Conservation (phyloP, 2,113 vertebrate species). For the Agelaius tricolor region DNA sequence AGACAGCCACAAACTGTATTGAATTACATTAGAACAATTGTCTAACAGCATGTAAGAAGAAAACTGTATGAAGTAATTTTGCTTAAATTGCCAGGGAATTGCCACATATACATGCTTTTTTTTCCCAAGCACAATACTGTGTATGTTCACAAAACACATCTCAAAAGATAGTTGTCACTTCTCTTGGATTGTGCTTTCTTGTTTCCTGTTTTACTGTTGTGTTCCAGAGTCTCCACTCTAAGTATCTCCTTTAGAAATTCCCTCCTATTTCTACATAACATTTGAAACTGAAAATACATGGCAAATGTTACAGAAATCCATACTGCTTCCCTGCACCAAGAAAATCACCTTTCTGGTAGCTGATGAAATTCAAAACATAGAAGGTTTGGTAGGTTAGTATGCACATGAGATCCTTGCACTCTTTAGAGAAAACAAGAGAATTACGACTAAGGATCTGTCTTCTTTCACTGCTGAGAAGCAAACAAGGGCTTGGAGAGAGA, state of each 20-base stretch:
- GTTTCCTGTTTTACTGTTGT: neutral
- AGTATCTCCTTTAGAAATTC: neutral
- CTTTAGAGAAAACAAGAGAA: neutral
- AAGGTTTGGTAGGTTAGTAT: neutral
- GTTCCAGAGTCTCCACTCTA: neutral
- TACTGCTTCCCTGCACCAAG: neutral
- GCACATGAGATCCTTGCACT: neutral
- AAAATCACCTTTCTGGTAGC: neutral
- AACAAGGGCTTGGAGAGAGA: neutral
- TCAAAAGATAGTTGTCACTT: neutral
- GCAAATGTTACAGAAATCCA: neutral
- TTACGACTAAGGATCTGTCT: neutral
- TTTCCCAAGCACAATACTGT: neutral
- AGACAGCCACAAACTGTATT: constrained; percentile 72
- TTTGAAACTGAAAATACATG: neutral
- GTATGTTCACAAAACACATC: neutral
- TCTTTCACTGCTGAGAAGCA: neutral
- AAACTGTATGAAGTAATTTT: constrained; percentile 54
- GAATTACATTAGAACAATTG: constrained; percentile 63
- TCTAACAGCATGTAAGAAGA: constrained; percentile 56
- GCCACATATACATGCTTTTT: neutral
- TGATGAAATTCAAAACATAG: neutral
- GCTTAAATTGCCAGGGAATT: constrained; percentile 32
- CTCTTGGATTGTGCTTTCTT: neutral
- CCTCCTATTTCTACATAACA: neutral